phyloP scores from a whole-genome alignment of 2,888 invertebrate species.

The Calameuta idolon region DNA sequence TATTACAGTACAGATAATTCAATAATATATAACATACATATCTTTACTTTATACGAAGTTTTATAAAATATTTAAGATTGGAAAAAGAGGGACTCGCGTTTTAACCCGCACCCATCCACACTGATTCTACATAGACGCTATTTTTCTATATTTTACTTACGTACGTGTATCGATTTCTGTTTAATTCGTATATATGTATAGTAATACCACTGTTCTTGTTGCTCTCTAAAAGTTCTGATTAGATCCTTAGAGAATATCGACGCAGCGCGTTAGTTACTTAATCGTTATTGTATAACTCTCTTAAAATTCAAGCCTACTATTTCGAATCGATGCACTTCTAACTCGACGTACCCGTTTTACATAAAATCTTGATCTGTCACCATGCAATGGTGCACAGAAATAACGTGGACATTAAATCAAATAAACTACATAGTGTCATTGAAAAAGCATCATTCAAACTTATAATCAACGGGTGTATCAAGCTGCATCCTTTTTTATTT shows the following conservation, averaged over 20 bases:
- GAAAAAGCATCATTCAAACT: background rate
- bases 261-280: background rate
- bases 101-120: slow-evolving; percentile 40
- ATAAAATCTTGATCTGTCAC: background rate
- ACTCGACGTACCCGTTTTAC: background rate
- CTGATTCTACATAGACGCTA: slow-evolving; percentile 23
- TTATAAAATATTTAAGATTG: slow-evolving; percentile 52
- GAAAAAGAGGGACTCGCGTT: slow-evolving; percentile 45
- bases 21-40: slow-evolving; percentile 6
- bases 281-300: background rate
- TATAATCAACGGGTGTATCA: background rate
- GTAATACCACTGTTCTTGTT: background rate
- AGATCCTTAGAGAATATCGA: background rate
- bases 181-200: background rate
- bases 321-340: background rate
- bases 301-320: background rate
- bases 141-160: background rate
- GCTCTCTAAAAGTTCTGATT: background rate
- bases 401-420: background rate
- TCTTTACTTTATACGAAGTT: slow-evolving; percentile 21
- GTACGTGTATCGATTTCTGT: background rate
- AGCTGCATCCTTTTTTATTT: background rate
- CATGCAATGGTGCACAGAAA: background rate
- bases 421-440: background rate
- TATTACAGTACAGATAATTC: slow-evolving; percentile 24